These are phyloP conservation scores for Sphaerophoria rueppellii DNA, from an alignment of 2,888 invertebrate genomes.

Conservation along the genomic window DNA sequence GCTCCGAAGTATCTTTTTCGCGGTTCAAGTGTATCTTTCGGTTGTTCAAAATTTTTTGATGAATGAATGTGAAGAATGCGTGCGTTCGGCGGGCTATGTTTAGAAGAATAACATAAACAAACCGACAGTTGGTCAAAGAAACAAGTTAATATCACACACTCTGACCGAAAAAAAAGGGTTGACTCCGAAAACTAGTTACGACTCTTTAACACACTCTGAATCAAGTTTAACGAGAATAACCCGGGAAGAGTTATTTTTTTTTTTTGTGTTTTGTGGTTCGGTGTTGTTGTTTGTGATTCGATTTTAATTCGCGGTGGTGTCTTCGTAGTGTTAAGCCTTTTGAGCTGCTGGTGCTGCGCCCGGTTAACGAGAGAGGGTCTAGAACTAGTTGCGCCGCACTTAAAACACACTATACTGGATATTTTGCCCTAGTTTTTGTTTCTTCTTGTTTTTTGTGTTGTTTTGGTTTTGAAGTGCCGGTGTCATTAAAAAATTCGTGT, in stretches of 20 bases:
- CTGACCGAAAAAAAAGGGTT: conserved; percentile 65
- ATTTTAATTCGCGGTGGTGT: conserved; percentile 45
- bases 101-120: conserved; percentile 73
- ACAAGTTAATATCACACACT: conserved; percentile 70
- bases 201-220: conserved; percentile 54
- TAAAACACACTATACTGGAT: conserved; percentile 48
- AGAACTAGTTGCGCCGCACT: conserved; percentile 67
- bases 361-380: conserved; percentile 32
- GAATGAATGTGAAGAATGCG: conserved; percentile 70
- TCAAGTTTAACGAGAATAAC: conserved; percentile 73
- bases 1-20: conserved; percentile 36
- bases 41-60: conserved; percentile 43
- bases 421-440: conserved; percentile 65
- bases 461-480: conserved; percentile 44
- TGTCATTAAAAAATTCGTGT: conserved; percentile 43
- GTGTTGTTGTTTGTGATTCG: no score
- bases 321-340: conserved; percentile 28
- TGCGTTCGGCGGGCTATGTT: conserved; percentile 53
- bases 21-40: conserved; percentile 35
- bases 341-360: conserved; percentile 52
- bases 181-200: conserved; percentile 71
- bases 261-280: neutral
- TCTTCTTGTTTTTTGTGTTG: conserved; percentile 11
- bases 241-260: conserved; percentile 59
- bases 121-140: conserved; percentile 51